These are phyloP conservation scores for Parnassius glacialis DNA, from an alignment of 2,888 invertebrate species.

Conservation along the genomic window DNA sequence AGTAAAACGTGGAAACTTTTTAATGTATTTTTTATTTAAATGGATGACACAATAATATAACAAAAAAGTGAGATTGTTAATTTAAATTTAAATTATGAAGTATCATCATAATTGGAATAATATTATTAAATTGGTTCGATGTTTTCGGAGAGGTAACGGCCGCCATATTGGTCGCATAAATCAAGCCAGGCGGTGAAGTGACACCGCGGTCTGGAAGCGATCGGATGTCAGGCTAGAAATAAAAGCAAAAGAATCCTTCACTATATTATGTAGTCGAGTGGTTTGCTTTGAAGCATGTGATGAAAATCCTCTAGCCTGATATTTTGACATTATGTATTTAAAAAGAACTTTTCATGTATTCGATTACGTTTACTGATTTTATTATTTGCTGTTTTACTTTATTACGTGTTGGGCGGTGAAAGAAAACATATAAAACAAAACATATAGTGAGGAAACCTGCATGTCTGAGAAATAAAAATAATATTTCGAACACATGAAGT, in stretches of 20 bases:
- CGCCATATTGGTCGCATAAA: conserved; percentile 80
- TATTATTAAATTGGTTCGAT: conserved; percentile 59
- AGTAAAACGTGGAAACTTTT: no score
- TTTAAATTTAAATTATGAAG: conserved; percentile 32
- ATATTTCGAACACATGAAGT: no score
- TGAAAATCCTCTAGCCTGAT: conserved; percentile 65
- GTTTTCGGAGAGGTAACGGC: conserved; percentile 70
- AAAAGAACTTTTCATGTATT: neutral
- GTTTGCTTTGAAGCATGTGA: conserved; percentile 70
- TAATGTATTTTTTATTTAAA: no score
- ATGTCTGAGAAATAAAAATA: no score
- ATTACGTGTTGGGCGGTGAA: no score
- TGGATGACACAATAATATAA: neutral
- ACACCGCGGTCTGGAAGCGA: conserved; percentile 73
- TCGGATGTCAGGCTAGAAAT: conserved; percentile 76
- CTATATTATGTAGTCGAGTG: conserved; percentile 77
- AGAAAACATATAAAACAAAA: no score
- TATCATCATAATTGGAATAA: conserved; percentile 48
- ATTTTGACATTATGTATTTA: conserved; percentile 26
- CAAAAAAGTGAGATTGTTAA: neutral
- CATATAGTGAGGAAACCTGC: no score
- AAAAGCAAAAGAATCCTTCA: conserved; percentile 73
- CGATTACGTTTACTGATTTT: no score
- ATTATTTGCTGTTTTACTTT: no score
- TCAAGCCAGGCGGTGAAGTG: conserved; percentile 72